Percentiles rank a stretch among this genome's conserved stretches.
Evolutionary conservation across 1,140 invertebrate species (phyloP).

Genomic region (Leguminivora glycinivorella): DNA sequence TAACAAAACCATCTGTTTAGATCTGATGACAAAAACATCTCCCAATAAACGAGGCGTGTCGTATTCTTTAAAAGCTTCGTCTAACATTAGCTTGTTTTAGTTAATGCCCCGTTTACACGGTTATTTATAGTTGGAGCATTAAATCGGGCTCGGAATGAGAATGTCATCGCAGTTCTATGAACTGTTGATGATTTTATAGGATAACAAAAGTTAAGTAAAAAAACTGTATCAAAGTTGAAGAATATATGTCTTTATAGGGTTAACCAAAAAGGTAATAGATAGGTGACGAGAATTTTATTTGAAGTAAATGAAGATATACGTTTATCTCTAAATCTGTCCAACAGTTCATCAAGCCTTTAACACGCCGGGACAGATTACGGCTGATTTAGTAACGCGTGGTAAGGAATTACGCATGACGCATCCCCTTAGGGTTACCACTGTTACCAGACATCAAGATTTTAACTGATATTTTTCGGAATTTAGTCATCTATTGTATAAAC

Average conservation of each 20-base stretch:
- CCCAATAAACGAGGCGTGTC: slow-evolving; percentile 36
- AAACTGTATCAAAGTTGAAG: neutral
- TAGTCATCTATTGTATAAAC: no score
- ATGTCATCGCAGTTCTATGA: slow-evolving; percentile 31
- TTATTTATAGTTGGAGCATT: slow-evolving; percentile 46
- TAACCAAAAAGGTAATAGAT: neutral
- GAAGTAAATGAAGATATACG: neutral
- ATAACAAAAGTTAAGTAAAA: neutral
- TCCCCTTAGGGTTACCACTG: neutral
- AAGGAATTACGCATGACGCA: slow-evolving; percentile 8
- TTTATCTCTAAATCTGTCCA: slow-evolving; percentile 1
- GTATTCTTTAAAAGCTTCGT: slow-evolving; percentile 28
- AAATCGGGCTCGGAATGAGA: slow-evolving; percentile 30
- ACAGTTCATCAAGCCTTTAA: slow-evolving; percentile 6
- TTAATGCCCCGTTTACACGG: slow-evolving; percentile 48
- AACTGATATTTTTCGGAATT: neutral
- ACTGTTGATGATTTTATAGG: neutral
- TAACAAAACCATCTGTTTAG: slow-evolving; percentile 9
- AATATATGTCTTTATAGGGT: neutral
- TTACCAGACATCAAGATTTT: neutral
- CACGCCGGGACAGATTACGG: slow-evolving; percentile 8
- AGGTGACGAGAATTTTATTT: neutral
- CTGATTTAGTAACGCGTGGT: slow-evolving; percentile 13
- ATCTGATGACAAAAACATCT: slow-evolving; percentile 26
- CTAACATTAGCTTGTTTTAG: slow-evolving; percentile 42